These are phyloP conservation scores for Polyploca ridens DNA, from an alignment of 2,888 invertebrate genomes.

Conservation along the genomic window DNA sequence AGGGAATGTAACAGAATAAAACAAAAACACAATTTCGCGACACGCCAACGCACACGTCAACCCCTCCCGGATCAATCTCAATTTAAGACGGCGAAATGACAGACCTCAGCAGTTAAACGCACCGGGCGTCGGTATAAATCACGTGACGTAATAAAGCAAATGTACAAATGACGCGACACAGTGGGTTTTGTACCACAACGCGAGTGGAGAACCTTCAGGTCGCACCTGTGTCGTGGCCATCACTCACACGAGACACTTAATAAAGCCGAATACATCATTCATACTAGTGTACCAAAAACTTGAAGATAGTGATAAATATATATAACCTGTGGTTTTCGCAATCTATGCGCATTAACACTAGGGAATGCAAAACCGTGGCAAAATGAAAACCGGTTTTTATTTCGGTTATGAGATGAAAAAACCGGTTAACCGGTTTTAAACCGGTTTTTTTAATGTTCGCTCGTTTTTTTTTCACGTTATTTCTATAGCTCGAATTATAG, in stretches of 20 bases:
- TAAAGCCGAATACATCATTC: slow-evolving; percentile 55
- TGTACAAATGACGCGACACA: slow-evolving; percentile 70
- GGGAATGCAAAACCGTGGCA: too few relatives aligned
- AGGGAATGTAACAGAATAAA: slow-evolving; percentile 54
- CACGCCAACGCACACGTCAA: slow-evolving; percentile 59
- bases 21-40: slow-evolving; percentile 66
- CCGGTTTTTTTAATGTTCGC: too few relatives aligned
- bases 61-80: slow-evolving; percentile 79
- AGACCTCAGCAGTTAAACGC: slow-evolving; percentile 81
- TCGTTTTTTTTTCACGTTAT: too few relatives aligned
- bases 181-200: slow-evolving; percentile 33
- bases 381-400: too few relatives aligned
- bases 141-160: slow-evolving; percentile 78
- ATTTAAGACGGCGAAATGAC: slow-evolving; percentile 82
- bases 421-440: too few relatives aligned
- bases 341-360: too few relatives aligned
- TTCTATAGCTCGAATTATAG: too few relatives aligned
- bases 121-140: slow-evolving; percentile 81
- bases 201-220: slow-evolving; percentile 33
- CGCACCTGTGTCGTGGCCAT: slow-evolving; percentile 64
- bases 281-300: neutral
- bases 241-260: slow-evolving; percentile 78
- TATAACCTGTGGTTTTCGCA: too few relatives aligned
- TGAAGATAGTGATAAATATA: neutral
- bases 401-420: too few relatives aligned